Percentiles rank a stretch among this genome's conserved stretches.
These are phyloP conservation scores for Xenops minutus DNA, from an alignment of 2,797 vertebrate species.

Conservation along the genomic window DNA sequence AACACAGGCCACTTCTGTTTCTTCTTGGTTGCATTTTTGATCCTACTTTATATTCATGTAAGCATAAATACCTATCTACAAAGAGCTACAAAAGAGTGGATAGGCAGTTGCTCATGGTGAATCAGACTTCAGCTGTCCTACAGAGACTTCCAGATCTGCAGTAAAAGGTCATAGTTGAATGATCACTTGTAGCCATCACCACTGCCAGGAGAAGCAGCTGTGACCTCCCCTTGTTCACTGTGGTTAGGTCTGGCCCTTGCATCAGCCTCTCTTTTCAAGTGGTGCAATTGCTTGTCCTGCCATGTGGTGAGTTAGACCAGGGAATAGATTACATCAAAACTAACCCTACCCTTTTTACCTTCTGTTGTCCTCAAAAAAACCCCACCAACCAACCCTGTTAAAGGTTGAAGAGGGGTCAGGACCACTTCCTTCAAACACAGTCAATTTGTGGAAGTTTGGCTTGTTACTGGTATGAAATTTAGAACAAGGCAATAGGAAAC, in stretches of 20 bases:
- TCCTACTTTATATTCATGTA: not conserved
- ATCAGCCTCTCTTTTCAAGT: not conserved
- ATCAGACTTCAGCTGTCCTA: not conserved
- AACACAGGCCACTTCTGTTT: not conserved
- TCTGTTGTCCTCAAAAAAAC: not conserved
- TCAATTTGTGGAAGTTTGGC: not conserved
- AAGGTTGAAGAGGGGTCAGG: not conserved
- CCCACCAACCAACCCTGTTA: not conserved
- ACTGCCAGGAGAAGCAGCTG: not conserved
- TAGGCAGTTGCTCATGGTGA: not conserved
- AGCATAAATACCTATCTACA: not conserved
- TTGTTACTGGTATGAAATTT: not conserved
- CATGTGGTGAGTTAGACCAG: not conserved
- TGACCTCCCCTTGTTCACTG: not conserved
- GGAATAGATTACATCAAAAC: not conserved
- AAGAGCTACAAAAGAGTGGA: not conserved
- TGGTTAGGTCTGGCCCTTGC: not conserved
- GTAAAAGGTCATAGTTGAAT: not conserved
- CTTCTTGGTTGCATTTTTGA: not conserved
- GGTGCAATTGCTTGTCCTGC: not conserved
- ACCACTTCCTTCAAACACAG: not conserved
- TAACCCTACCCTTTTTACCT: not conserved
- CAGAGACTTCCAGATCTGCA: not conserved
- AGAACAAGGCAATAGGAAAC: not conserved
- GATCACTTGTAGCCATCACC: not conserved